Conservation (phyloP, 2,888 invertebrate genomes). For the Amiota mariae region DNA sequence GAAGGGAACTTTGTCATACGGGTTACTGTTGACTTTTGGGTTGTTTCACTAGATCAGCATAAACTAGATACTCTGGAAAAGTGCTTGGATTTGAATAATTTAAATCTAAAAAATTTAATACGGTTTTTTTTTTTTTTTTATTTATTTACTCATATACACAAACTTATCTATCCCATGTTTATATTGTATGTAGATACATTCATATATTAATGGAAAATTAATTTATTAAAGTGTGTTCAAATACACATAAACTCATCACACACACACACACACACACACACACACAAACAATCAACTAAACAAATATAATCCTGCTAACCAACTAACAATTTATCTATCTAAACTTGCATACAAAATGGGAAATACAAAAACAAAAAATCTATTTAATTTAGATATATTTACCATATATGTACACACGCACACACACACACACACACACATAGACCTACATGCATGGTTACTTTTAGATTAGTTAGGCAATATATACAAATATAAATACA, state of each 20-base stretch:
- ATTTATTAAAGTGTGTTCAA: constrained; percentile 23
- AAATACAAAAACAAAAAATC: constrained; percentile 44
- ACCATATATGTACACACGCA: too few relatives aligned
- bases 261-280: constrained; percentile 32
- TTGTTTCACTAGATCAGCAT: too few relatives aligned
- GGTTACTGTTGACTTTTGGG: too few relatives aligned
- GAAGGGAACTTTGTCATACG: too few relatives aligned
- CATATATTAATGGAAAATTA: constrained; percentile 1
- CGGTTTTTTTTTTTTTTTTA: background rate
- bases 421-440: too few relatives aligned
- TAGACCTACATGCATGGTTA: constrained; percentile 8
- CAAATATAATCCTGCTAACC: constrained; percentile 43
- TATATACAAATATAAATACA: constrained; percentile 17
- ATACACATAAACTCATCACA: constrained; percentile 25
- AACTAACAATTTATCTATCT: constrained; percentile 27
- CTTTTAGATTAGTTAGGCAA: background rate
- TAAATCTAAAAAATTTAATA: background rate
- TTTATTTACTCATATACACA: constrained; percentile 9
- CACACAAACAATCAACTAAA: constrained; percentile 24
- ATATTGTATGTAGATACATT: background rate
- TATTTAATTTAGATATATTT: constrained; percentile 26
- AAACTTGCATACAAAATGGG: too few relatives aligned
- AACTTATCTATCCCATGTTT: background rate
- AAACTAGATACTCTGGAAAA: too few relatives aligned
- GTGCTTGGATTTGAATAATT: too few relatives aligned